Conservation (phyloP, 1,140 invertebrate species). For the Chironomus striatipennis region DNA sequence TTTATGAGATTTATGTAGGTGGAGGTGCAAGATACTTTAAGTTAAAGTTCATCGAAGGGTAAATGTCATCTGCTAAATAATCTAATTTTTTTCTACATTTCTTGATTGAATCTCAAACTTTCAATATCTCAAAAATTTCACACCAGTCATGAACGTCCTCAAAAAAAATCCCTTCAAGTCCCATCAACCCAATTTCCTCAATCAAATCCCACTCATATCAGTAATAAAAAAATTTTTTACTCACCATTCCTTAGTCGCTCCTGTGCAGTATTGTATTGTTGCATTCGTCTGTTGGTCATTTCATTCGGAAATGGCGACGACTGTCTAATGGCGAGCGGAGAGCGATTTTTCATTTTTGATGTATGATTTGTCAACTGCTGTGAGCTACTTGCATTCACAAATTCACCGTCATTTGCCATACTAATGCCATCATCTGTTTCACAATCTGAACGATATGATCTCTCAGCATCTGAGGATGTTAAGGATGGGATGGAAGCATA, state of each 20-base stretch:
- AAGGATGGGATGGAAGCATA: too few relatives aligned
- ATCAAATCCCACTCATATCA: neutral
- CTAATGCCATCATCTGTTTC: conserved; percentile 45
- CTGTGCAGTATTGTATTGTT: conserved; percentile 43
- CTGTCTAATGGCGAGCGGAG: conserved; percentile 47
- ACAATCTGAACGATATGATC: conserved; percentile 49
- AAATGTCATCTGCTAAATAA: too few relatives aligned
- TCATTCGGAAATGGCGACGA: conserved; percentile 58
- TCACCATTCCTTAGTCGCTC: conserved; percentile 40
- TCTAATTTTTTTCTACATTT: too few relatives aligned
- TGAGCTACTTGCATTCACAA: conserved; percentile 5
- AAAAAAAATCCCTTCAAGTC: too few relatives aligned
- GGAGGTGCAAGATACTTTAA: too few relatives aligned
- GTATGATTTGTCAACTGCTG: conserved; percentile 29
- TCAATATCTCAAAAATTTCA: too few relatives aligned
- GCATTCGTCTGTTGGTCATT: conserved; percentile 50
- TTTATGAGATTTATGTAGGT: too few relatives aligned
- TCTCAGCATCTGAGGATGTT: conserved; percentile 44
- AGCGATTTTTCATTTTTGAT: conserved; percentile 39
- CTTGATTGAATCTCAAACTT: too few relatives aligned
- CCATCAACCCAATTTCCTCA: too few relatives aligned
- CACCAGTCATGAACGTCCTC: too few relatives aligned
- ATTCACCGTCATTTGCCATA: conserved; percentile 21
- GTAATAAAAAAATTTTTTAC: neutral
- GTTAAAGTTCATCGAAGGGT: too few relatives aligned